A percentile compares a stretch with the other conserved stretches of the same genome.
These are phyloP conservation scores for Anguilla rostrata DNA, from an alignment of 2,113 vertebrate genomes.

Conservation along the genomic window DNA sequence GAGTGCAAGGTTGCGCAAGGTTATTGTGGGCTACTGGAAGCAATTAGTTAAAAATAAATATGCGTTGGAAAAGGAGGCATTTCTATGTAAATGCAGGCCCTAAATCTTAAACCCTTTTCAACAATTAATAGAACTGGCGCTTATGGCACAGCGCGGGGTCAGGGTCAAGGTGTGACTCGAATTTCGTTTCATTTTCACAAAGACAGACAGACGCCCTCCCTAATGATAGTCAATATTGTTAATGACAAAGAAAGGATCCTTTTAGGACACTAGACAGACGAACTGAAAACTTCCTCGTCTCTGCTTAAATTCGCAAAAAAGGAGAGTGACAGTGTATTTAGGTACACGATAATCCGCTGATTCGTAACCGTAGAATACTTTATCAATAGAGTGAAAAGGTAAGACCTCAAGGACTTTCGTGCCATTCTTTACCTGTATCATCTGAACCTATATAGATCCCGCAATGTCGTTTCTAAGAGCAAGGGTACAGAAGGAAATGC, in stretches of 20 bases:
- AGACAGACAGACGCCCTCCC: constrained; percentile 93
- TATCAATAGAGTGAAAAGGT: constrained; percentile 52
- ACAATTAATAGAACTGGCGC: constrained; percentile 44
- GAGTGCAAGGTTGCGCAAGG: constrained; percentile 33
- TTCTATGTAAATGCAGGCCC: constrained; percentile 30
- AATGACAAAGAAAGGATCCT: constrained; percentile 86
- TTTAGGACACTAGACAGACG: constrained; percentile 75
- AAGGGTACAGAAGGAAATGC: constrained; percentile 47
- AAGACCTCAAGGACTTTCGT: constrained; percentile 53
- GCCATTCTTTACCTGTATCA: constrained; percentile 55
- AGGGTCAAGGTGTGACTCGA: constrained; percentile 90
- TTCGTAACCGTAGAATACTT: constrained; percentile 47
- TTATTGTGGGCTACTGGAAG: constrained; percentile 18
- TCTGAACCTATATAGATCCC: constrained; percentile 36
- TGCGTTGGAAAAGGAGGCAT: not conserved
- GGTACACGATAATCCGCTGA: constrained; percentile 30
- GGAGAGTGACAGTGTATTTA: constrained; percentile 42
- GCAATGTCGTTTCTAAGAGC: constrained; percentile 46
- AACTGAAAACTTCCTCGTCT: constrained; percentile 57
- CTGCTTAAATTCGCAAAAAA: constrained; percentile 51
- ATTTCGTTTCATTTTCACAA: constrained; percentile 94
- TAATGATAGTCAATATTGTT: constrained; percentile 91
- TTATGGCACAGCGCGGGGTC: constrained; percentile 63
- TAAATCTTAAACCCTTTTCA: constrained; percentile 45
- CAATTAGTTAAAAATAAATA: constrained; percentile 31